Evolutionary conservation across 2,797 vertebrate species (phyloP).

Genomic region (Fringilla coelebs): DNA sequence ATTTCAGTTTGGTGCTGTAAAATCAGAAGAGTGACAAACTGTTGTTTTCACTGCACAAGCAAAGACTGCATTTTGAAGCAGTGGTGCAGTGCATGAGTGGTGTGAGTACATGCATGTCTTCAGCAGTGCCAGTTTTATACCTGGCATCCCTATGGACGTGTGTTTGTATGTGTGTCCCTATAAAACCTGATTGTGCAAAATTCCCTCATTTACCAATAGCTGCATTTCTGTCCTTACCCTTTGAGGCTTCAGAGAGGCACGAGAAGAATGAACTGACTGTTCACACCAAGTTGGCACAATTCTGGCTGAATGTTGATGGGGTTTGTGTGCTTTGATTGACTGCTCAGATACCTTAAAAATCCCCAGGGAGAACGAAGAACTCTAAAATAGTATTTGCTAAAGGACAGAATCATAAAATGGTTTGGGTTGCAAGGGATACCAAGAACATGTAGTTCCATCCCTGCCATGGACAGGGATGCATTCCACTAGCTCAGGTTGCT

Average conservation of each 20-base stretch:
- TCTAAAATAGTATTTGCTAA: not conserved
- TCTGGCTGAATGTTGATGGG: not conserved
- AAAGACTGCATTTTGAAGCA: not conserved
- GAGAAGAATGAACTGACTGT: not conserved
- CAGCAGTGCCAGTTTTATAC: not conserved
- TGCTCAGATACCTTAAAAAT: not conserved
- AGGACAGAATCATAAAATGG: not conserved
- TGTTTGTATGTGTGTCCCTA: not conserved
- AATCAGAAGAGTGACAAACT: not conserved
- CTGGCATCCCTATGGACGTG: not conserved
- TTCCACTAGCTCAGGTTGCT: not conserved
- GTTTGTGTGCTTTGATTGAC: not conserved
- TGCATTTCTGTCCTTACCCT: not conserved
- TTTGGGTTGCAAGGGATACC: not conserved
- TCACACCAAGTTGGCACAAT: not conserved
- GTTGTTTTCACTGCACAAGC: not conserved
- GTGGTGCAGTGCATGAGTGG: not conserved
- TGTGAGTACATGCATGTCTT: not conserved
- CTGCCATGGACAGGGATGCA: not conserved
- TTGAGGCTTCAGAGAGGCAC: not conserved
- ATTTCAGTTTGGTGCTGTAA: not conserved
- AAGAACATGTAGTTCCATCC: not conserved
- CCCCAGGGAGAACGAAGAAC: not conserved
- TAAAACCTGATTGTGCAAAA: not conserved
- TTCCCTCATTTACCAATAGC: not conserved